Conservation (phyloP, 2,888 invertebrate species). For the Plebejus anna region DNA sequence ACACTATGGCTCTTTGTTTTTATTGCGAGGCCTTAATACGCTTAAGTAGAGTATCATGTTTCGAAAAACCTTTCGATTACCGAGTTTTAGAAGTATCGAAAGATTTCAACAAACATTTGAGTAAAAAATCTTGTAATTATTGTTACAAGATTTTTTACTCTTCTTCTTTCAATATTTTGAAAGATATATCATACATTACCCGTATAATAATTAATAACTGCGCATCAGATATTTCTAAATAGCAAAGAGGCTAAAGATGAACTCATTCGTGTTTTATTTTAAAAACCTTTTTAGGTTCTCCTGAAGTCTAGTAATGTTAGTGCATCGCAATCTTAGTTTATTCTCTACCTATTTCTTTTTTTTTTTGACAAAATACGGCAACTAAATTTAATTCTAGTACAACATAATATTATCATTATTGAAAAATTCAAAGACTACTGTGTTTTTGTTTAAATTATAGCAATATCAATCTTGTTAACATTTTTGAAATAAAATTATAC, state of each 20-base stretch:
- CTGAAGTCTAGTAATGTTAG: too few species aligned
- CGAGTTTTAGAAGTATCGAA: background rate
- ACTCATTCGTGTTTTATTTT: too few species aligned
- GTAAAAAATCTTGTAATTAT: background rate
- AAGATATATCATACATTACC: too few species aligned
- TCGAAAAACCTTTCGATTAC: background rate
- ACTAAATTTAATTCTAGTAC: background rate
- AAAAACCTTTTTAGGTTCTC: too few species aligned
- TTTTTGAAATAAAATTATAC: background rate
- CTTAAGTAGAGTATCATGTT: constrained; percentile 6
- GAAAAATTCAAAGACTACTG: background rate
- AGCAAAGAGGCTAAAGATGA: too few species aligned
- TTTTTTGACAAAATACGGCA: background rate
- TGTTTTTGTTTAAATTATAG: background rate
- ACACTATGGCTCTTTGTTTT: background rate
- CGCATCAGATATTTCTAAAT: too few species aligned
- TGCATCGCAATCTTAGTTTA: background rate
- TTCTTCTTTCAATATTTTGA: too few species aligned
- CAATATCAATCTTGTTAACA: background rate
- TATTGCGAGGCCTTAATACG: background rate
- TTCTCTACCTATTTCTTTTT: too few species aligned
- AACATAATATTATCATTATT: background rate
- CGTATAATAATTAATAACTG: too few species aligned
- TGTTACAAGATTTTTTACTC: background rate
- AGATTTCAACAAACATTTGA: background rate